phyloP scores from a whole-genome alignment of 2,113 vertebrate genomes.

The Lanius collurio region DNA sequence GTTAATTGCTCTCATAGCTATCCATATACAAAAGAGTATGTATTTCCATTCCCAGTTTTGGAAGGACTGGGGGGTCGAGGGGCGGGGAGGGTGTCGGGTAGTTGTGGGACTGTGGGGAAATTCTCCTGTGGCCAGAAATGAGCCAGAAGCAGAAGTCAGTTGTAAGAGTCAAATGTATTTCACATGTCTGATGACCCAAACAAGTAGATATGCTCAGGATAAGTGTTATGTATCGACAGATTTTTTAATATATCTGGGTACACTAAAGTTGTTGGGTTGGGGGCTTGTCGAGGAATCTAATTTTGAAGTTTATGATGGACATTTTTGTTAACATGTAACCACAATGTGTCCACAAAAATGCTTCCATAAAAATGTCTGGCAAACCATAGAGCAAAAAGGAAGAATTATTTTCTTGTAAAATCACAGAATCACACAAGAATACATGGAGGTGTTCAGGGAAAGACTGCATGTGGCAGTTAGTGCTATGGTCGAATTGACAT shows the following conservation, averaged over 20 bases:
- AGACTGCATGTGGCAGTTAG: neutral
- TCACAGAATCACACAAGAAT: neutral
- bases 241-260: neutral
- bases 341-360: neutral
- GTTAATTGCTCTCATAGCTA: neutral
- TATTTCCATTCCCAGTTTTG: neutral
- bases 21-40: accelerated
- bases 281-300: neutral
- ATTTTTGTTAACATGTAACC: neutral
- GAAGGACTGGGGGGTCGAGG: neutral
- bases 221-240: neutral
- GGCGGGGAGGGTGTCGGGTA: neutral
- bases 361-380: neutral
- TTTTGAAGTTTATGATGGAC: neutral
- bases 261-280: neutral
- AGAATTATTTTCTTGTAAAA: neutral
- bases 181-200: neutral
- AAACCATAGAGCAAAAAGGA: neutral
- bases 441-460: neutral
- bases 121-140: neutral
- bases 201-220: neutral
- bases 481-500: neutral
- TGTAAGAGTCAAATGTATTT: neutral
- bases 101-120: neutral
- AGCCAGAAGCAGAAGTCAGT: neutral